Evolutionary conservation across 2,888 invertebrate genomes (phyloP).

Genomic region (Neria commutata): DNA sequence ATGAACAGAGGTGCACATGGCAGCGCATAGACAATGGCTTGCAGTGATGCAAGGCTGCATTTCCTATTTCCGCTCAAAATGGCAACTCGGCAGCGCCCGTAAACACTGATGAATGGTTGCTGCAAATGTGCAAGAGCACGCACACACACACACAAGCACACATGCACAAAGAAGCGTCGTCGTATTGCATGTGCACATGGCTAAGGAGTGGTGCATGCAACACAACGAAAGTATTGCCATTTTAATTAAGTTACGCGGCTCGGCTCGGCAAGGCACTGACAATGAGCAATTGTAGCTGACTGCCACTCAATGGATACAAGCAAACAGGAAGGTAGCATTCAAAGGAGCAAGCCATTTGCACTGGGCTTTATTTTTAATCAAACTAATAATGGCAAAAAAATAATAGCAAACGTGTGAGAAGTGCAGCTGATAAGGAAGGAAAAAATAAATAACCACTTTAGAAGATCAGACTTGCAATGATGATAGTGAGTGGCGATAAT

Average conservation of each 20-base stretch:
- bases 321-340: too few species aligned
- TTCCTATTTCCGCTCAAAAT: conserved; percentile 22
- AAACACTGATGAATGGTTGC: not conserved
- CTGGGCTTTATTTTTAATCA: too few species aligned
- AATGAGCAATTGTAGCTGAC: conserved; percentile 8
- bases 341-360: too few species aligned
- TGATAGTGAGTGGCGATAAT: too few species aligned
- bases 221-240: conserved; percentile 37
- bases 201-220: conserved; percentile 4
- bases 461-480: too few species aligned
- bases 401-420: too few species aligned
- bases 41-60: conserved; percentile 24
- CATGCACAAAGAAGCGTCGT: too few species aligned
- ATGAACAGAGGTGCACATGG: not conserved
- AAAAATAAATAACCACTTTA: too few species aligned
- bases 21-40: not conserved
- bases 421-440: too few species aligned
- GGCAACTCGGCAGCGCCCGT: not conserved
- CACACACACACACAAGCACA: too few species aligned
- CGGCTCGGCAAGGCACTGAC: conserved; percentile 2
- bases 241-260: conserved; percentile 47
- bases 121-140: not conserved
- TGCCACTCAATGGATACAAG: too few species aligned
- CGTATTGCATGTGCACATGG: conserved; percentile 23
- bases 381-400: too few species aligned